Conservation (phyloP, 2,797 vertebrate genomes). For the Enteromius thamalakanensis region DNA sequence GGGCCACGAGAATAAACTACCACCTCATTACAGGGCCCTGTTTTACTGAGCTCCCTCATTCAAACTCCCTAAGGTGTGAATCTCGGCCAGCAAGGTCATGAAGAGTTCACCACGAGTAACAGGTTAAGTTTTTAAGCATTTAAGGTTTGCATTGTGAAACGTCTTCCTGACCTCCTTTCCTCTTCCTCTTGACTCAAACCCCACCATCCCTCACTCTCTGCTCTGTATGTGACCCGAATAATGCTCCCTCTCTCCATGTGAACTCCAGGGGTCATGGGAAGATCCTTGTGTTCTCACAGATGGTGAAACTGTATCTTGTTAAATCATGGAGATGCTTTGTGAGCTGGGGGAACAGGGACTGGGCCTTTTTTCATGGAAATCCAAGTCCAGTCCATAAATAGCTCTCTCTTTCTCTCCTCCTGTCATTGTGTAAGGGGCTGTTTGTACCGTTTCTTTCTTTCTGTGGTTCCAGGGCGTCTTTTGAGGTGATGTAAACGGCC, state of each 20-base stretch:
- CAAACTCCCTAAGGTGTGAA: slow-evolving; percentile 57
- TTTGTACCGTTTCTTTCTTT: slow-evolving; percentile 45
- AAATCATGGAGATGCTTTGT: slow-evolving; percentile 62
- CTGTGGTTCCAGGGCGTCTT: slow-evolving; percentile 29
- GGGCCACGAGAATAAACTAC: slow-evolving; percentile 74
- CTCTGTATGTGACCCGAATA: slow-evolving; percentile 45
- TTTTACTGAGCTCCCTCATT: slow-evolving; percentile 58
- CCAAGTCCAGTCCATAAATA: slow-evolving; percentile 53
- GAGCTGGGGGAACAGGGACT: slow-evolving; percentile 52
- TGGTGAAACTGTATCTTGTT: slow-evolving; percentile 63
- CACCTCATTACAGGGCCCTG: slow-evolving; percentile 70
- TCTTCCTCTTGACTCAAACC: slow-evolving; percentile 32
- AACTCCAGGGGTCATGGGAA: slow-evolving; percentile 75
- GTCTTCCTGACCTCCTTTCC: slow-evolving; percentile 21
- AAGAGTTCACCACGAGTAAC: slow-evolving; percentile 55
- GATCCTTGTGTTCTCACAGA: slow-evolving; percentile 56
- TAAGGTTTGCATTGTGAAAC: background rate
- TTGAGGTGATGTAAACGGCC: slow-evolving; percentile 40
- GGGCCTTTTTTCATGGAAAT: slow-evolving; percentile 59
- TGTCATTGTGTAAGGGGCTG: slow-evolving; percentile 33
- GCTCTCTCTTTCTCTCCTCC: slow-evolving; percentile 47
- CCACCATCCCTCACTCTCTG: slow-evolving; percentile 20
- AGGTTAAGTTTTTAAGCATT: background rate
- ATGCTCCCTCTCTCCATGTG: slow-evolving; percentile 50
- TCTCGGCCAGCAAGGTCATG: slow-evolving; percentile 59